Evolutionary conservation across 2,113 vertebrate genomes (phyloP), one percentile per base, ranked within the genome.

Genomic region (Gorsachius goisagi): DNA sequence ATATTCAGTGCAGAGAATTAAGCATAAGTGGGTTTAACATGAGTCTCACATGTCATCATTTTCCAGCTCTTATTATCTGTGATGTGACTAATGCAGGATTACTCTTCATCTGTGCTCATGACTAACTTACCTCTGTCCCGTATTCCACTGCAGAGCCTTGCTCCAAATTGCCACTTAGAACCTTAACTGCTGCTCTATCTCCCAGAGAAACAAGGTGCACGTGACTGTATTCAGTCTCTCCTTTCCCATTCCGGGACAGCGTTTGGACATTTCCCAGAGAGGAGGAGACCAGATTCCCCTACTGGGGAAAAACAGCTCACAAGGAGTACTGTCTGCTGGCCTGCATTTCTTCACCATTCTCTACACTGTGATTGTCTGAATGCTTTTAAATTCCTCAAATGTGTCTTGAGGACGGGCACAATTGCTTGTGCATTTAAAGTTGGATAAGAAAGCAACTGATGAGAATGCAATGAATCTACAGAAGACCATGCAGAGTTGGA

Each of bases 51-150:
- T 96, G 90, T 88, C 92, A 96, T 92, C 18, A 84, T 94, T 94
- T 95, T 77, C 88, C 68, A 97, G 52, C 90, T 93, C 72, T 93
- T 93, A 94, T 97, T 96, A 95, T 96, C 85, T 95, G 52, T 84
- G 71, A 85, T 90, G 73, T 96, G 96, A 96, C 95, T 97, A 97
- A 96, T 93, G 88, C 88, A 89, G 56, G 35, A 93, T 93, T 96
- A 72, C 52, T 95, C 68, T 35, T 96, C 75, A 86, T 84, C 83
- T 89, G 75, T 84, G 68, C 73, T 96, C 66, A 78, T 93, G 93
- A 95, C 93, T 93, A 94, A 93, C 85, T 95, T 93, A 35, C 80
- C 64, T 67, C 76, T 86, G 75, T 56, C 88, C 90, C 71, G 83
- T 35, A 81, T 45, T 44, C 71, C 0, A 0, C 50, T 6, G 2